Evolutionary conservation across 2,113 vertebrate genomes (phyloP).

Genomic region (Melospiza melodia): DNA sequence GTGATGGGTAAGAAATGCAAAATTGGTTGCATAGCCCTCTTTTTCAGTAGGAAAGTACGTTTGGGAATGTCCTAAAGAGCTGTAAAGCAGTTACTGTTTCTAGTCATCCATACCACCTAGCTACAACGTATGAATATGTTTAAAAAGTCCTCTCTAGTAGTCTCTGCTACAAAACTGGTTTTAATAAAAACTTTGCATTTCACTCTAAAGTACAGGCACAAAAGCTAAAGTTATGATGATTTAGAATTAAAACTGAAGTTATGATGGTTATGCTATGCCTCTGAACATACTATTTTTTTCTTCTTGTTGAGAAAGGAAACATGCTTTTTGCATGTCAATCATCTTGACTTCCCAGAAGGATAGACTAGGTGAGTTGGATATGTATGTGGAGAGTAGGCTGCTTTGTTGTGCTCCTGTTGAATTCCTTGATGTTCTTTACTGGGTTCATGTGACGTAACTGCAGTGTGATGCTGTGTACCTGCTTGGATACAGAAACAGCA

Average conservation of each 20-base stretch:
- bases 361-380: background rate
- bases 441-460: background rate
- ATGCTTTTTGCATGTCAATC: background rate
- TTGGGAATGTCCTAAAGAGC: background rate
- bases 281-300: background rate
- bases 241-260: background rate
- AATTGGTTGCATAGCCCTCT: background rate
- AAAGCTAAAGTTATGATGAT: background rate
- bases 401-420: background rate
- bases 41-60: background rate
- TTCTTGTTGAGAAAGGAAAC: background rate
- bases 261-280: background rate
- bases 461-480: background rate
- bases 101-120: background rate
- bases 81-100: background rate
- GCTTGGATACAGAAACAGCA: background rate
- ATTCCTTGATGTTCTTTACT: background rate
- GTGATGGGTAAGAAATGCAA: background rate
- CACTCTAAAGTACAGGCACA: background rate
- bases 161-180: background rate
- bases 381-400: background rate
- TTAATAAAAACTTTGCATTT: background rate
- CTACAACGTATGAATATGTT: background rate
- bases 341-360: background rate
- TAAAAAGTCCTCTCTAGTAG: background rate